Evolutionary conservation across 2,113 vertebrate species (phyloP).

Genomic region (Daboia siamensis): DNA sequence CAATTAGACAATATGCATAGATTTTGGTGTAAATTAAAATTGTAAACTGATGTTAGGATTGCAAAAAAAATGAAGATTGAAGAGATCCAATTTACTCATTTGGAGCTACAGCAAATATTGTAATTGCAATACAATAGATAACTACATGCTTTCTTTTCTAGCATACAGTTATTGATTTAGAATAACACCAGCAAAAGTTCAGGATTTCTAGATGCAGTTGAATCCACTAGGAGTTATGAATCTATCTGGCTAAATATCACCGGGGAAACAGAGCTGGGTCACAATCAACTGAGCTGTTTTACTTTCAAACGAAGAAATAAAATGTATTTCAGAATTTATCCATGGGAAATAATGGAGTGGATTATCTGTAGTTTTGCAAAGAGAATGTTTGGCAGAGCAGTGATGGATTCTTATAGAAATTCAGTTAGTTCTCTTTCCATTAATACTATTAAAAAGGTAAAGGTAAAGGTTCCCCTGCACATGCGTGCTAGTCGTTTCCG

Average conservation of each 20-base stretch:
- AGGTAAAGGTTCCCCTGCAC: no score
- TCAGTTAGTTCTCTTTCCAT: slow-evolving; percentile 36
- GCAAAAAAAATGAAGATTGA: no score
- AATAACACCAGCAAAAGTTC: neutral
- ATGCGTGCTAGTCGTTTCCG: no score
- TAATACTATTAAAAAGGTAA: slow-evolving; percentile 23
- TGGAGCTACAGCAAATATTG: no score
- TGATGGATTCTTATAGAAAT: slow-evolving; percentile 45
- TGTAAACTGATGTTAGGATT: no score
- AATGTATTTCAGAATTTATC: slow-evolving; percentile 25
- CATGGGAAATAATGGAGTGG: slow-evolving; percentile 29
- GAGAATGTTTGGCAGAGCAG: neutral
- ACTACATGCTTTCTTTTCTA: no score
- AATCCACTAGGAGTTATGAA: neutral
- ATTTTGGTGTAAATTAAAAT: no score
- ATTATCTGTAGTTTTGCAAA: slow-evolving; percentile 31
- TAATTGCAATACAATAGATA: no score
- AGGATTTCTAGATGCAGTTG: neutral
- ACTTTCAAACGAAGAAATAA: slow-evolving; percentile 22
- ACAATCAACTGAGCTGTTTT: neutral
- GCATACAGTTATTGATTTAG: neutral
- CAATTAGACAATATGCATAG: no score
- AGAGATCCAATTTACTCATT: no score
- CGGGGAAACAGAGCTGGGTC: no score
- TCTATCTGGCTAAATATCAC: neutral